Base-by-base conservation (phyloP, 1,140 invertebrate genomes). In the Trachymyrmex cornetzi region DNA sequence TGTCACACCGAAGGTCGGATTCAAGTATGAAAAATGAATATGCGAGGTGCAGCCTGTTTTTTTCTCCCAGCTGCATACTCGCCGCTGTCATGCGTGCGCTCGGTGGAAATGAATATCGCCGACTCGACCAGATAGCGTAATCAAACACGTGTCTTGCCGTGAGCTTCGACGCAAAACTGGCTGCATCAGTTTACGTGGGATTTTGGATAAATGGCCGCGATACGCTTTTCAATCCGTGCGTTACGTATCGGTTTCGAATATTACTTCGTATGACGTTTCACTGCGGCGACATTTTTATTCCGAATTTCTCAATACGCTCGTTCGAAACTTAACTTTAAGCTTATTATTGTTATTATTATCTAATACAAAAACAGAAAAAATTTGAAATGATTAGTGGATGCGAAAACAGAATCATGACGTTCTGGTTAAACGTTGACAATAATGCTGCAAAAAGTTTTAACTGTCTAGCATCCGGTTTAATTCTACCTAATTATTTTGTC, bases 1-100 rank as follows among this genome's bases (percentile, higher is more conserved):
- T 22, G 50, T 72, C 80, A 72, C 19, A 19, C 19, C 34, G 53
- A 74, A 72, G 67, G 53, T 74, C 67, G 22, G 53, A 44, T 81
- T 71, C 79, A 59, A 81, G 66, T 72, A 27, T 72, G 55, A 82
- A 72, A 61, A 82, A 82, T 82, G 53, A 74, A 27, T 19, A n/a
- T 38, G 19, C 69, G 38, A 12, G 24, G 9, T 74, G 48, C 22
- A 30, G 3, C 12, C 19, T n/a, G 11, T 11, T 59, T 61, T 82
- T n/a, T 59, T 74, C 44, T 48, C 24, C 27, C 12, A 57, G 24
- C 3, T 11, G 1, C 66, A 38, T 50, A 55, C 50, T 14, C 66
- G 22, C 44, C 66, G 12, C 12, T 77, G 48, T 81, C 77, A 19
- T 71, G 30, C 53, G 22, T 34, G 9, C 22, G 55, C 55, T 57